Conservation (phyloP, 2,113 vertebrate genomes). For the Ceyx margarethae region DNA sequence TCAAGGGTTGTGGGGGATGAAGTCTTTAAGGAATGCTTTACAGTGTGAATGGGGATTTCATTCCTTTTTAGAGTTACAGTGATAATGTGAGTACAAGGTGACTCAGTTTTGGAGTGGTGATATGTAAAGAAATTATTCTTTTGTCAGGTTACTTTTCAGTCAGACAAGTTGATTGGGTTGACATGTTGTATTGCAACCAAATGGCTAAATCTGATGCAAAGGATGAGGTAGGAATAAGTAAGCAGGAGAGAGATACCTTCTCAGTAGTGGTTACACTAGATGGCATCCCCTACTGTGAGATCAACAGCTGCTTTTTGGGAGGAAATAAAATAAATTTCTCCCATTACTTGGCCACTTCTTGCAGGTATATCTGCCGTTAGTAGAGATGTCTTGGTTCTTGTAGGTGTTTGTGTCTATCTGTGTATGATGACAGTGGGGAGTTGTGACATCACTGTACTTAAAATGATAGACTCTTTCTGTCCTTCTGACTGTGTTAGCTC, state of each 20-base stretch:
- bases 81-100: neutral
- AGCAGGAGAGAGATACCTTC: neutral
- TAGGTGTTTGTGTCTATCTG: neutral
- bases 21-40: neutral
- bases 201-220: neutral
- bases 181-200: neutral
- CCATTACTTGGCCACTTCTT: neutral
- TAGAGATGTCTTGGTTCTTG: neutral
- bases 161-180: neutral
- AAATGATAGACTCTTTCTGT: neutral
- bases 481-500: neutral
- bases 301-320: neutral
- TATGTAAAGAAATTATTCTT: neutral
- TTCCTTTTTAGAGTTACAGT: neutral
- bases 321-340: neutral
- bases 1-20: neutral
- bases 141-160: neutral
- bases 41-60: neutral
- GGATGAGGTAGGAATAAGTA: neutral
- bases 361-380: neutral
- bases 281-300: neutral
- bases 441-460: neutral
- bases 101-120: neutral
- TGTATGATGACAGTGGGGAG: neutral
- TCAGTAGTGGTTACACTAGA: neutral